Conservation (phyloP, 2,113 vertebrate genomes). For the Barbus barbus region DNA sequence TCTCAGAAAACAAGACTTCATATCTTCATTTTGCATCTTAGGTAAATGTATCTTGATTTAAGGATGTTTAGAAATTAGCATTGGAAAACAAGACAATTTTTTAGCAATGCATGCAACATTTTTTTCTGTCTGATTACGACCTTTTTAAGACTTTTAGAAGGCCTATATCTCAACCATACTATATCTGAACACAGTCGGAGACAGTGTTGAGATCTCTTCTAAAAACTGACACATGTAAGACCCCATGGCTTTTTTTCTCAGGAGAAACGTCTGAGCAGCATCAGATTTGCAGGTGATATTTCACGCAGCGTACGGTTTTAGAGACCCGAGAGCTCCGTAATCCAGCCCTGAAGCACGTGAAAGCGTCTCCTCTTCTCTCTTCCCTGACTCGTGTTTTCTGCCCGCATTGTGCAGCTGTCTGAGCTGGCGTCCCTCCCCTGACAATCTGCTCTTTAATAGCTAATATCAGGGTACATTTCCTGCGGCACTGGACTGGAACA, state of each 20-base stretch:
- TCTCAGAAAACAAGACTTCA: too few relatives aligned
- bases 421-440: constrained; percentile 69
- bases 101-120: background rate
- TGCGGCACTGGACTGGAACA: constrained; percentile 75
- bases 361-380: background rate
- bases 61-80: background rate
- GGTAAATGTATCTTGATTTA: too few relatives aligned
- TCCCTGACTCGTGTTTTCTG: constrained; percentile 12
- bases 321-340: background rate
- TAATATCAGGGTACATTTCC: constrained; percentile 83
- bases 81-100: background rate
- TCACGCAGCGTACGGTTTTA: too few relatives aligned
- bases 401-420: constrained; percentile 66
- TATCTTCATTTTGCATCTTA: too few relatives aligned
- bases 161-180: too few relatives aligned
- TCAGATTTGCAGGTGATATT: background rate
- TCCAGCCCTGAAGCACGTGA: background rate
- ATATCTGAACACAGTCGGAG: too few relatives aligned
- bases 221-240: too few relatives aligned
- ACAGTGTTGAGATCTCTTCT: background rate
- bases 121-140: too few relatives aligned
- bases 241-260: too few relatives aligned
- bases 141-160: background rate
- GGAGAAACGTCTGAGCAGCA: too few relatives aligned
- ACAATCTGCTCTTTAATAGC: constrained; percentile 81